Conservation (phyloP, 2,888 invertebrate species). For the Graphium colonna region DNA sequence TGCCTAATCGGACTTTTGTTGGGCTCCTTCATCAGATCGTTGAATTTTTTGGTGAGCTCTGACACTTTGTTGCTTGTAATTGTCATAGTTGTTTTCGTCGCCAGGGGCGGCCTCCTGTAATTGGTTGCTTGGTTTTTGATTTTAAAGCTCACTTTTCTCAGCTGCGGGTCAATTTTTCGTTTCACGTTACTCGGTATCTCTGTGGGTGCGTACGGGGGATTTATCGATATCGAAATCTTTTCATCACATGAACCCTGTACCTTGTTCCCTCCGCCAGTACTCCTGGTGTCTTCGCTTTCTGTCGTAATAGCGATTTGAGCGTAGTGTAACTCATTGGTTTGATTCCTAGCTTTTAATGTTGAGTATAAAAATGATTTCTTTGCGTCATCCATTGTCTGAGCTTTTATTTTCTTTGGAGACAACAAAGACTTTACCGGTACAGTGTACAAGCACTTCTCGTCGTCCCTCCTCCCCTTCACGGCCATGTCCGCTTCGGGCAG, state of each 20-base stretch:
- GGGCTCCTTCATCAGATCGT: constrained; percentile 79
- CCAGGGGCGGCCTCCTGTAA: constrained; percentile 63
- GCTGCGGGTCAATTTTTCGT: constrained; percentile 58
- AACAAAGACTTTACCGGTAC: constrained; percentile 56
- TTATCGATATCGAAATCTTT: too few species aligned
- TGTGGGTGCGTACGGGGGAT: constrained; percentile 29
- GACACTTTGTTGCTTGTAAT: constrained; percentile 82
- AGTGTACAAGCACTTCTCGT: constrained; percentile 60
- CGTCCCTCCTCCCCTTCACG: constrained; percentile 63
- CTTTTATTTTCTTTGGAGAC: constrained; percentile 48
- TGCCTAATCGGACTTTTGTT: constrained; percentile 66
- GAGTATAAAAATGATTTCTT: constrained; percentile 66
- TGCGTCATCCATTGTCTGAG: constrained; percentile 60
- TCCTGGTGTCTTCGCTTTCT: constrained; percentile 66
- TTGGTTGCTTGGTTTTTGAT: constrained; percentile 73
- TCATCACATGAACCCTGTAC: background rate
- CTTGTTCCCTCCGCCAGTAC: constrained; percentile 72
- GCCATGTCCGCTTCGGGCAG: constrained; percentile 66
- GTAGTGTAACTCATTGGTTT: constrained; percentile 53
- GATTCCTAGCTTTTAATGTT: constrained; percentile 42
- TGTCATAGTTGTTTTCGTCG: constrained; percentile 70
- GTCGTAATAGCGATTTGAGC: constrained; percentile 67
- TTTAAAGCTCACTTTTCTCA: constrained; percentile 82
- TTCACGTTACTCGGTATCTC: constrained; percentile 43
- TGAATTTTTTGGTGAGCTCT: constrained; percentile 84